A percentile compares a stretch with the other conserved stretches of the same genome.
These are phyloP conservation scores for Nomada fabriciana DNA, from an alignment of 2,888 invertebrate genomes.

Conservation along the genomic window DNA sequence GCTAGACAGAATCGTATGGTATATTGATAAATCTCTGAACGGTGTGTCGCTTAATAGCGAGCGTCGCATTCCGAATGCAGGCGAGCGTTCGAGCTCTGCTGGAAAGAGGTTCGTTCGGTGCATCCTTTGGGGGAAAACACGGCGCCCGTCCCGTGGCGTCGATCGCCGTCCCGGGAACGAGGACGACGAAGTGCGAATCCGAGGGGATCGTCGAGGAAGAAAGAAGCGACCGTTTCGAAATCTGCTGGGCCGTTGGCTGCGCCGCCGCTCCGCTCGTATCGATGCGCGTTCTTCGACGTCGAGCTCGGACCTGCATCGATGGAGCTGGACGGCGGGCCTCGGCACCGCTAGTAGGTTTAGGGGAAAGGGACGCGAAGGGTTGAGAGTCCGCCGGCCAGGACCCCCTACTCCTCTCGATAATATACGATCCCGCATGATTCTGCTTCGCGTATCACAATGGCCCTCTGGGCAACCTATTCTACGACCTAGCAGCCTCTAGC, in stretches of 20 bases:
- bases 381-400: conserved; percentile 29
- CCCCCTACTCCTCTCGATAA: conserved; percentile 47
- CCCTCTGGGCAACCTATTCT: conserved; percentile 71
- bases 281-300: conserved; percentile 3
- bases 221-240: background rate
- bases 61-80: conserved; percentile 5
- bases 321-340: conserved; percentile 30
- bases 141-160: too few relatives aligned
- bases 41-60: conserved; percentile 26
- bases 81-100: conserved; percentile 32
- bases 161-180: too few relatives aligned
- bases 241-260: background rate
- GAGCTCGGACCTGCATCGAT: conserved; percentile 21
- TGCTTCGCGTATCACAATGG: conserved; percentile 76
- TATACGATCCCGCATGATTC: conserved; percentile 76
- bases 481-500: conserved; percentile 63
- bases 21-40: conserved; percentile 61
- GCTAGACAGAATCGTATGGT: conserved; percentile 42
- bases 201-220: background rate
- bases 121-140: background rate
- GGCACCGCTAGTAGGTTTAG: conserved; percentile 5
- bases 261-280: background rate
- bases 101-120: conserved; percentile 21
- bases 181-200: background rate
- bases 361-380: conserved; percentile 33